These are phyloP conservation scores for Xenentodon cancila DNA, from an alignment of 2,797 vertebrate genomes.

Conservation along the genomic window DNA sequence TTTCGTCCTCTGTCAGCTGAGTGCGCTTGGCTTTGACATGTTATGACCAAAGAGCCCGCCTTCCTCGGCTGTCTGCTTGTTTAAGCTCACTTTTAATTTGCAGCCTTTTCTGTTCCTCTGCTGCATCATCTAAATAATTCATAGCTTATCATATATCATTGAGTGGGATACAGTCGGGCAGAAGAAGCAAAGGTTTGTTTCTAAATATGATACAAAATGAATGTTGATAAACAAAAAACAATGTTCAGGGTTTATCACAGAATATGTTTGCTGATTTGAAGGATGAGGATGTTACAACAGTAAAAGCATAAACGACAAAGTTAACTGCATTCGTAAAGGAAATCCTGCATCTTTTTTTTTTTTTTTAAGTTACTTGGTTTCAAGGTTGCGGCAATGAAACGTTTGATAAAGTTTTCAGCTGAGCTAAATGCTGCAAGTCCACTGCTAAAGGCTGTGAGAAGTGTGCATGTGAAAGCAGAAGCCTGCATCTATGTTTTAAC, in stretches of 20 bases:
- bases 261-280: background rate
- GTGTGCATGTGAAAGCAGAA: constrained; percentile 46
- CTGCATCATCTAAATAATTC: constrained; percentile 79
- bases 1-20: background rate
- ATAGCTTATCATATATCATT: constrained; percentile 77
- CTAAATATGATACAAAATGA: constrained; percentile 40
- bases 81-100: constrained; percentile 51
- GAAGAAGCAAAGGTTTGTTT: constrained; percentile 61
- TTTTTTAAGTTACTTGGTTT: constrained; percentile 2
- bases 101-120: constrained; percentile 47
- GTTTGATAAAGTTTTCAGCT: constrained; percentile 35
- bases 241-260: background rate
- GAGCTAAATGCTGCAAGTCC: constrained; percentile 37
- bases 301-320: too few species aligned
- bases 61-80: constrained; percentile 27
- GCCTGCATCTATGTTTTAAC: constrained; percentile 67
- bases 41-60: constrained; percentile 41
- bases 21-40: background rate
- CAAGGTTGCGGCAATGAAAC: constrained; percentile 9
- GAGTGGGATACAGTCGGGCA: constrained; percentile 51
- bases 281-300: background rate
- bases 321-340: too few species aligned
- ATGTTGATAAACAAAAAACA: background rate
- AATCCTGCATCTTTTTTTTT: background rate
- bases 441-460: constrained; percentile 42